These are phyloP conservation scores for Styela clava DNA, from an alignment of 23 tunicate species.

Conservation along the genomic window DNA sequence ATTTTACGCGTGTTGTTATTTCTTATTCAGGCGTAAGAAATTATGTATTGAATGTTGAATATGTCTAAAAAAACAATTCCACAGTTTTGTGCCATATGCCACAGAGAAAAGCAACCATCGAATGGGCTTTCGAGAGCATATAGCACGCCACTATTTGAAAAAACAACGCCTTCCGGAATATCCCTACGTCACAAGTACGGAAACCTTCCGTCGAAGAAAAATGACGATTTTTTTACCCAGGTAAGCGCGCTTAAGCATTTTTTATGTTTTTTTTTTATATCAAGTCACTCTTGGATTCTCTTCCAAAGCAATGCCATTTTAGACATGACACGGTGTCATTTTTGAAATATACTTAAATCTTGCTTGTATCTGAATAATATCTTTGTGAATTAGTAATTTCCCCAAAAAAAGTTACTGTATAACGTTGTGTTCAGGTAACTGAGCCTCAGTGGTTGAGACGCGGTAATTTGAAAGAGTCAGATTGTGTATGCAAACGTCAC, in stretches of 20 bases:
- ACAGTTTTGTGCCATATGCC: slow-evolving; percentile 22
- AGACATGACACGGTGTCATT: background rate
- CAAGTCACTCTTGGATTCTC: too few relatives aligned
- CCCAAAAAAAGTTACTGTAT: too few relatives aligned
- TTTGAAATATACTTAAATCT: background rate
- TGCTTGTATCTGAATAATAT: background rate
- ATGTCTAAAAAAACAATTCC: background rate
- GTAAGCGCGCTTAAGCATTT: too few relatives aligned
- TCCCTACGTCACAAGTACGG: slow-evolving; percentile 13
- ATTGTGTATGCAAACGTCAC: slow-evolving; percentile 29
- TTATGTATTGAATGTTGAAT: background rate
- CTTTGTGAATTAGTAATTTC: too few relatives aligned
- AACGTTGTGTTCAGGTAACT: slow-evolving; percentile 21
- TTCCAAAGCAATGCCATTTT: too few relatives aligned
- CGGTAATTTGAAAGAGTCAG: slow-evolving; percentile 15
- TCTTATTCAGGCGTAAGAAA: background rate
- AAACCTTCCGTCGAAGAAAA: slow-evolving; percentile 12
- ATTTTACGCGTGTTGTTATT: background rate
- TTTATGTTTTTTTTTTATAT: too few relatives aligned
- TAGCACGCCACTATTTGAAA: background rate
- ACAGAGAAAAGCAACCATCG: slow-evolving; percentile 13
- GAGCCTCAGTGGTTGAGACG: slow-evolving; percentile 29
- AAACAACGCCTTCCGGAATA: background rate
- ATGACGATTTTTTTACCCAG: slow-evolving; percentile 21
- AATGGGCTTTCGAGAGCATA: background rate